These are phyloP conservation scores for Merodon equestris DNA, from an alignment of 2,888 invertebrate genomes.

Conservation along the genomic window DNA sequence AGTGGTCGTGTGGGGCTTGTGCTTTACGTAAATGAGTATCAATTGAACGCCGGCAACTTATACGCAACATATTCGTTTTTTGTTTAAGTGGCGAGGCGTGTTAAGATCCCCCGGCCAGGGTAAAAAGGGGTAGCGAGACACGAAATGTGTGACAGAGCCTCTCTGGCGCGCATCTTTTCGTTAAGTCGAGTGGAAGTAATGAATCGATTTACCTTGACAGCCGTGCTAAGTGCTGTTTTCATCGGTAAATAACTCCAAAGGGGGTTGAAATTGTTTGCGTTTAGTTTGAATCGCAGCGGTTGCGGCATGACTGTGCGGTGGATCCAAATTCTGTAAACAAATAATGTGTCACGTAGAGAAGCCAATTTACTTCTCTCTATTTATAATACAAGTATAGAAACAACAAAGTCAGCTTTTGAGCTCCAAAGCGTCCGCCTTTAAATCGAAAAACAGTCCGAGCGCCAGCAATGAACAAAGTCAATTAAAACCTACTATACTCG, in stretches of 20 bases:
- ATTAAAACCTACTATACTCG: too few species aligned
- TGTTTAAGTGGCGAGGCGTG: conserved; percentile 25
- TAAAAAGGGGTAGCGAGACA: neutral
- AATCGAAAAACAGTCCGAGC: too few species aligned
- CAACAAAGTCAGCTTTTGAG: too few species aligned
- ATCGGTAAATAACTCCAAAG: conserved; percentile 51
- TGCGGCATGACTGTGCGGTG: too few species aligned
- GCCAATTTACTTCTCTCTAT: neutral
- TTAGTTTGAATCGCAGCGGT: neutral
- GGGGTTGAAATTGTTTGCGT: conserved; percentile 30
- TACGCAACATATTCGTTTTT: conserved; percentile 29
- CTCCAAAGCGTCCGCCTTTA: too few species aligned
- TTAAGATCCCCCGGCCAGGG: neutral
- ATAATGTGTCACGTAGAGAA: conserved; percentile 29
- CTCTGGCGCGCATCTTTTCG: conserved; percentile 38
- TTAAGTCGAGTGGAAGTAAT: conserved; percentile 46
- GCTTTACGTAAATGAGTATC: conserved; percentile 27
- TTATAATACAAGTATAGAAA: too few species aligned
- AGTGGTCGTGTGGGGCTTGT: too few species aligned
- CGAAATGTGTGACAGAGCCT: conserved; percentile 4
- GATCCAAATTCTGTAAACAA: conserved; percentile 20
- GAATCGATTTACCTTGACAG: conserved; percentile 57
- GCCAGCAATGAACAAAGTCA: too few species aligned
- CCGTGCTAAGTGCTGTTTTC: conserved; percentile 52
- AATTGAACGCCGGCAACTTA: conserved; percentile 7